Evolutionary conservation across 2,888 invertebrate genomes (phyloP).

Genomic region (Harpagoxenus sublaevis): DNA sequence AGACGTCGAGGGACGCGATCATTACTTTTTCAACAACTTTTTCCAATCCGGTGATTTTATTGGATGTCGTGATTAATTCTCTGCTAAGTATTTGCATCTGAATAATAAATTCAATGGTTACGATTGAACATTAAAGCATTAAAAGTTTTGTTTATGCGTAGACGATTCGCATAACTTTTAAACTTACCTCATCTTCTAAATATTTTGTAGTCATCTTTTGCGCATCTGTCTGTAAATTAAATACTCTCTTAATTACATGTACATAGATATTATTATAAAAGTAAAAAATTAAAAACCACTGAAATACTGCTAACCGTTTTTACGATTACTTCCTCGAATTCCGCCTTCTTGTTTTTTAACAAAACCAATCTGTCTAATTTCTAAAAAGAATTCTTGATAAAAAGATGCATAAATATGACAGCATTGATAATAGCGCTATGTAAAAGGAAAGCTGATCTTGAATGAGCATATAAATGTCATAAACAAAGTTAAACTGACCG

Average conservation of each 20-base stretch:
- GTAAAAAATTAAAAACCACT: conserved; percentile 3
- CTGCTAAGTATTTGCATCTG: conserved; percentile 79
- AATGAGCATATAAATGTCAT: conserved; percentile 10
- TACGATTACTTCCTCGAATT: conserved; percentile 82
- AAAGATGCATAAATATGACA: neutral
- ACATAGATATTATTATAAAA: conserved; percentile 12
- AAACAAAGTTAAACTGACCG: conserved; percentile 72
- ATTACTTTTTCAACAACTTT: conserved; percentile 81
- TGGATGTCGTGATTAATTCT: conserved; percentile 74
- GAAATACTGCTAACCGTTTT: conserved; percentile 79
- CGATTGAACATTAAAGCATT: neutral
- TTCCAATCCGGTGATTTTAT: conserved; percentile 80
- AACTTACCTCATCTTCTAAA: conserved; percentile 79
- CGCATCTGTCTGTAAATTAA: conserved; percentile 75
- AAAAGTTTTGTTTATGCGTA: neutral
- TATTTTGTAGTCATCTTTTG: conserved; percentile 78
- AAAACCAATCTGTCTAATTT: conserved; percentile 78
- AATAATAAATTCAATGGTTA: neutral
- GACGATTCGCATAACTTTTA: neutral
- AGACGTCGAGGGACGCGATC: conserved; percentile 14
- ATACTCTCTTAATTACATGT: neutral
- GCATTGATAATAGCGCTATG: neutral
- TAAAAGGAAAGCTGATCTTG: neutral
- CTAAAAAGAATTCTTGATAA: conserved; percentile 68
- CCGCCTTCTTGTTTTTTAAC: conserved; percentile 80